Base-by-base conservation (phyloP, 2,888 invertebrate genomes). In the Epinotia demarniana region DNA sequence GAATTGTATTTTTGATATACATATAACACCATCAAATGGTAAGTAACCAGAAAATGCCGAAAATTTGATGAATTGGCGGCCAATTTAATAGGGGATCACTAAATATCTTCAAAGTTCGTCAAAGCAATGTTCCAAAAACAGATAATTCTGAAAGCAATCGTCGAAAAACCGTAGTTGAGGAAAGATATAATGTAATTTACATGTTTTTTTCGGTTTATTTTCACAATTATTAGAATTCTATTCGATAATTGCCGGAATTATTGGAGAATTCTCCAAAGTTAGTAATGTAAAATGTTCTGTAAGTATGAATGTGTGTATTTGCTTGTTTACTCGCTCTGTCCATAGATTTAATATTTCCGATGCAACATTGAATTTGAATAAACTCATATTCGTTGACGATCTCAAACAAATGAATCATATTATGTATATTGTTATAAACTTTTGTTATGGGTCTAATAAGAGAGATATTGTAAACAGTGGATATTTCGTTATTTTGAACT, bases 301-400 rank as follows among this genome's bases (percentile, higher is more conserved):
- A 64, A 23, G 12, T 11, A 33, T 23, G 43, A 23, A 63, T 39
- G 46, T 63, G 43, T 19, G 1, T 53, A 16, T 49, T 5, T 39
- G 39, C 23, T 46, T n/a, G n/a, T 9, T 19, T 57, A 12, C 9
- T 64, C 49, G 23, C 49, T 27, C n/a, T 23, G 23, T 53, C 12
- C 11, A 18, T 12, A 13, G 9, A 12, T 62, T 18, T 39, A 39
- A 18, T 33, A 11, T n/a, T 62, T 19, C 18, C 43, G 43, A 43
- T 2, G 11, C 43, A 61, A 58, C 49, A 46, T 46, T 46, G 19
- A 46, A 63, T 63, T 33, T 53, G 53, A 66, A 53, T 18, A 66
- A 33, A n/a, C n/a, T 16, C n/a, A n/a, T 53, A 53, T 53, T 49
- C 53, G 53, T 55, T 53, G 66, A 66, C 53, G 66, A 66, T 66